Percentiles rank a stretch among this genome's conserved stretches.
These are phyloP conservation scores for Dichetophora obliterata DNA, from an alignment of 2,888 invertebrate species.

Conservation along the genomic window DNA sequence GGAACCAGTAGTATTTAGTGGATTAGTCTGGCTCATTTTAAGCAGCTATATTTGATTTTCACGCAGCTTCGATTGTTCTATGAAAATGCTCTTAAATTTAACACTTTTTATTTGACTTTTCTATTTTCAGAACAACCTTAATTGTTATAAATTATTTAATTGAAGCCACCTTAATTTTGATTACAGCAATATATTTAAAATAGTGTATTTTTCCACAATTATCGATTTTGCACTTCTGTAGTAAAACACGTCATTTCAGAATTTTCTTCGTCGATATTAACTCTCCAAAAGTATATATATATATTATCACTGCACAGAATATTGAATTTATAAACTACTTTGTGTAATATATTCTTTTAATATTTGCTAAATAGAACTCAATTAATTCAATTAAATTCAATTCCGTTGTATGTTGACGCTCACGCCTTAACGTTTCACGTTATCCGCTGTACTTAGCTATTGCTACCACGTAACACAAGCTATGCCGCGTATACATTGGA, in stretches of 20 bases:
- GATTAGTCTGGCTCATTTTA: background rate
- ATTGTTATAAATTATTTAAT: background rate
- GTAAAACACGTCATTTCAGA: background rate
- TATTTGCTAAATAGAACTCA: background rate
- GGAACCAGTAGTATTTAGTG: conserved; percentile 27
- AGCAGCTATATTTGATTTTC: too few relatives aligned
- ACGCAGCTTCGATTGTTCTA: too few relatives aligned
- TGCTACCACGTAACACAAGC: too few relatives aligned
- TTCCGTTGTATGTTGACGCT: background rate
- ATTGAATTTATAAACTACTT: background rate
- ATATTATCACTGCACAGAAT: background rate
- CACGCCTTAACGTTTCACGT: background rate
- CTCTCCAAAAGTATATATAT: background rate
- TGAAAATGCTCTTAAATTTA: too few relatives aligned
- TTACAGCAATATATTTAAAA: too few relatives aligned
- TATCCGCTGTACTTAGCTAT: background rate
- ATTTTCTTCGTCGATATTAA: background rate
- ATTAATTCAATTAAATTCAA: conserved; percentile 24
- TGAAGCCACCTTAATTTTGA: background rate
- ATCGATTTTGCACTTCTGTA: conserved; percentile 26
- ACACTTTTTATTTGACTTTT: background rate
- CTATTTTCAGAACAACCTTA: background rate
- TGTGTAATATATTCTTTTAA: background rate
- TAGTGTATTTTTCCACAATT: background rate
- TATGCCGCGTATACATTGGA: too few relatives aligned